A percentile compares a stretch with the other conserved stretches of the same genome.
Conservation (phyloP, 2,888 invertebrate genomes). For the Drepanosiphum platanoidis region DNA sequence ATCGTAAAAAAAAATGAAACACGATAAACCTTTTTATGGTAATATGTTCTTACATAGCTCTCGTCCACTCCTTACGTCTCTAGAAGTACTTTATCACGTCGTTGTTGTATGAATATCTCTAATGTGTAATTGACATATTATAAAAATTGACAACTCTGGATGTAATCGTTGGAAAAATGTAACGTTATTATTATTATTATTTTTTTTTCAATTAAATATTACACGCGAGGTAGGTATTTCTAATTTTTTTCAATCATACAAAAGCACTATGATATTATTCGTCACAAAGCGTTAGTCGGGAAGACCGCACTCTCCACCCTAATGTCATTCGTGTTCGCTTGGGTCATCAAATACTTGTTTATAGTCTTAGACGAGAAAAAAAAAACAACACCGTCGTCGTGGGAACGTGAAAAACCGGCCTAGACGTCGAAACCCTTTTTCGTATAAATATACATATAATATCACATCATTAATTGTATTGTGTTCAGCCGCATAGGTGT, state of each 20-base stretch:
- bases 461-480: too few relatives aligned
- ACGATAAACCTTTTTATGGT: too few relatives aligned
- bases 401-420: slow-evolving; percentile 48
- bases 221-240: neutral
- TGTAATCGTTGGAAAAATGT: slow-evolving; percentile 5
- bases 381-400: neutral
- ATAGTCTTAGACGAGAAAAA: slow-evolving; percentile 26
- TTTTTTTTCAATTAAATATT: slow-evolving; percentile 16
- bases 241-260: neutral
- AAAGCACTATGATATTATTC: slow-evolving; percentile 1
- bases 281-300: neutral
- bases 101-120: neutral
- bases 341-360: slow-evolving; percentile 35
- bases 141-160: neutral
- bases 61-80: neutral
- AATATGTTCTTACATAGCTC: neutral
- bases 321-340: slow-evolving; percentile 5
- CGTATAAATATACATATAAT: neutral
- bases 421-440: slow-evolving; percentile 26
- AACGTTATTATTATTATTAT: neutral
- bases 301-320: slow-evolving; percentile 26
- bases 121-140: neutral
- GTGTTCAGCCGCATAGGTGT: too few relatives aligned
- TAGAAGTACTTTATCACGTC: neutral
- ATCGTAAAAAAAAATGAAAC: too few relatives aligned